Conservation (phyloP, 35 echinoderm and acorn worm genomes). For the Holothuria glaberrima region DNA sequence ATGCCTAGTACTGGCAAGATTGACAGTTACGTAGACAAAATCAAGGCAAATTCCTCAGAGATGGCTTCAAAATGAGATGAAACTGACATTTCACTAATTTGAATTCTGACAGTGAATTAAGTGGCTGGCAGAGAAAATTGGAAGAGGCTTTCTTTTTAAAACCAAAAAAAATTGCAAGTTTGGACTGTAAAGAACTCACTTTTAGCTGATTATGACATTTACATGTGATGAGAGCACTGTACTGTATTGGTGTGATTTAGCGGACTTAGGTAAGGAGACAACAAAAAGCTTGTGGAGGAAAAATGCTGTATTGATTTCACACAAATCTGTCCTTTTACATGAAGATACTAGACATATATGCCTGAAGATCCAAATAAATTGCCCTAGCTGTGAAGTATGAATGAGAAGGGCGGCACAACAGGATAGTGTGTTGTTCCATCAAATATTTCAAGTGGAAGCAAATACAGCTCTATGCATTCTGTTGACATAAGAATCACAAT, state of each 20-base stretch:
- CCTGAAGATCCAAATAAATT: background rate
- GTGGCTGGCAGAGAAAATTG: background rate
- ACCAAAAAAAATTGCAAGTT: slow-evolving; percentile 15
- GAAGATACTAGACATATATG: background rate
- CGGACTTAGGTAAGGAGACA: background rate
- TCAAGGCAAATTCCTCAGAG: slow-evolving; percentile 44
- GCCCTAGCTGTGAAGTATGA: background rate
- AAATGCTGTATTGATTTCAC: slow-evolving; percentile 38
- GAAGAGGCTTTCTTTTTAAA: background rate
- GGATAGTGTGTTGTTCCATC: slow-evolving; percentile 1
- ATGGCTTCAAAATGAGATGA: background rate
- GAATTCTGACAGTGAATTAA: slow-evolving; percentile 22
- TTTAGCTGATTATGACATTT: slow-evolving; percentile 12
- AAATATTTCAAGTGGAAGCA: slow-evolving; percentile 28
- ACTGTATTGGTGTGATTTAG: background rate
- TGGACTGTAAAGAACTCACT: background rate
- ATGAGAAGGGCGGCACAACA: background rate
- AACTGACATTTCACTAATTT: slow-evolving; percentile 26
- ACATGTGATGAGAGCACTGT: background rate
- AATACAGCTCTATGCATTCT: background rate
- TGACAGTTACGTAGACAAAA: slow-evolving; percentile 24
- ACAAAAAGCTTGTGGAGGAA: background rate
- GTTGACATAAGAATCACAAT: slow-evolving; percentile 4
- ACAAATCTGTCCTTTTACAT: background rate
- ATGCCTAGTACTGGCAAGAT: background rate